Conservation (phyloP, 1,140 invertebrate genomes). For the Eufriesea mexicana region DNA sequence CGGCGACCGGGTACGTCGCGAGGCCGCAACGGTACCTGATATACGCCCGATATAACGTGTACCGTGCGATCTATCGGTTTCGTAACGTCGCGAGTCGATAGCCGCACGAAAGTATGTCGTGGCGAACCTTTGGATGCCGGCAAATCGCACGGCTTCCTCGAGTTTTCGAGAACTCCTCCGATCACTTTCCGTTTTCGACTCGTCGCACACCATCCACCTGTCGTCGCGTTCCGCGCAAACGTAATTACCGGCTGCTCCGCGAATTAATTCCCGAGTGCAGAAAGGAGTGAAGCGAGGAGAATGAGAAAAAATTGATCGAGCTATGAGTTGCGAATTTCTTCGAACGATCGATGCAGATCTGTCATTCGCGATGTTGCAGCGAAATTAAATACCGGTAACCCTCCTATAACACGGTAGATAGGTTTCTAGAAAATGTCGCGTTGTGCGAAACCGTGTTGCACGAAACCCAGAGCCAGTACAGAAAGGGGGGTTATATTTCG, state of each 20-base stretch:
- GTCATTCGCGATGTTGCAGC: too few relatives aligned
- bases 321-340: conserved; percentile 15
- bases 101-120: conserved; percentile 22
- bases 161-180: not conserved
- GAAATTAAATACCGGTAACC: too few relatives aligned
- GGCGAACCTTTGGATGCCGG: not conserved
- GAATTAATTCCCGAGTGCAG: too few relatives aligned
- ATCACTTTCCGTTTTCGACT: not conserved
- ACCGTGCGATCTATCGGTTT: conserved; percentile 48
- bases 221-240: not conserved
- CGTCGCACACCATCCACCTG: not conserved
- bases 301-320: not conserved
- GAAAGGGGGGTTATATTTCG: too few relatives aligned
- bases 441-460: too few relatives aligned
- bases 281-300: too few relatives aligned
- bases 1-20: conserved; percentile 42
- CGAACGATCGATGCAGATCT: too few relatives aligned
- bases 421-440: too few relatives aligned
- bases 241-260: not conserved
- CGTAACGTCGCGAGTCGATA: conserved; percentile 29
- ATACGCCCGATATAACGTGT: conserved; percentile 43
- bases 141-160: not conserved
- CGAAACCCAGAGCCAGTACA: too few relatives aligned
- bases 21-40: conserved; percentile 53
- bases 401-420: too few relatives aligned